phyloP scores from a whole-genome alignment of 53 echinoderm and acorn worm species.

The Mesocentrotus franciscanus region DNA sequence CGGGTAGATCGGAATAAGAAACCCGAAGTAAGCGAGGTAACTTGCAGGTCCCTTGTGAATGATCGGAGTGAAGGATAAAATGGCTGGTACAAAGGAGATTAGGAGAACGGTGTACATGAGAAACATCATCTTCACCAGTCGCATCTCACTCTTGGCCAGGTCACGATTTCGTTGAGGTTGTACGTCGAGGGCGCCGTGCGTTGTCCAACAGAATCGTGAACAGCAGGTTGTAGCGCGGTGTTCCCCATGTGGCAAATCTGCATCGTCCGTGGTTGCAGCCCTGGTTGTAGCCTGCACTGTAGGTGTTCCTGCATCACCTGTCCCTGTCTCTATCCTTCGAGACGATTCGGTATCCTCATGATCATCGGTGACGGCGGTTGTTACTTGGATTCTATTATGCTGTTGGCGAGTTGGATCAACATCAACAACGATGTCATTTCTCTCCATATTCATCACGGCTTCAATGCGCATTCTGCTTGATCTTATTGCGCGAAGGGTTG shows the following conservation, averaged over 20 bases:
- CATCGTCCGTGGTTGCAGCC: background rate
- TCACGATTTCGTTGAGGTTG: background rate
- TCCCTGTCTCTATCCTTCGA: background rate
- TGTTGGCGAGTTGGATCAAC: background rate
- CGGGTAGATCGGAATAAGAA: slow-evolving; percentile 9
- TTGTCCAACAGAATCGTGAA: background rate
- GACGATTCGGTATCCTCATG: background rate
- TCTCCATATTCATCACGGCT: background rate
- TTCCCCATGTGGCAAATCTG: background rate
- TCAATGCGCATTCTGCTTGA: slow-evolving; percentile 8
- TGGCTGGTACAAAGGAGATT: background rate
- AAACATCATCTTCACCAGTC: slow-evolving; percentile 44
- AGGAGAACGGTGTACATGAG: slow-evolving; percentile 38
- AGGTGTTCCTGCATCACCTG: too few relatives aligned
- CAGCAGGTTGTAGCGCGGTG: background rate
- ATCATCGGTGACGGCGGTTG: background rate
- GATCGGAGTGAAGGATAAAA: background rate
- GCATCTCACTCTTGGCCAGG: slow-evolving; percentile 11
- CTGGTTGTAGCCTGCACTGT: background rate
- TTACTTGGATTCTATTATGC: background rate
- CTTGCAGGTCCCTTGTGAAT: background rate
- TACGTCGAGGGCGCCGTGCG: background rate
- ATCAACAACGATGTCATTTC: background rate
- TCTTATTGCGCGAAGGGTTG: slow-evolving; percentile 32
- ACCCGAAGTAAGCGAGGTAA: background rate